Evolutionary conservation across 2,797 vertebrate genomes (phyloP).

Genomic region (Alauda arvensis): DNA sequence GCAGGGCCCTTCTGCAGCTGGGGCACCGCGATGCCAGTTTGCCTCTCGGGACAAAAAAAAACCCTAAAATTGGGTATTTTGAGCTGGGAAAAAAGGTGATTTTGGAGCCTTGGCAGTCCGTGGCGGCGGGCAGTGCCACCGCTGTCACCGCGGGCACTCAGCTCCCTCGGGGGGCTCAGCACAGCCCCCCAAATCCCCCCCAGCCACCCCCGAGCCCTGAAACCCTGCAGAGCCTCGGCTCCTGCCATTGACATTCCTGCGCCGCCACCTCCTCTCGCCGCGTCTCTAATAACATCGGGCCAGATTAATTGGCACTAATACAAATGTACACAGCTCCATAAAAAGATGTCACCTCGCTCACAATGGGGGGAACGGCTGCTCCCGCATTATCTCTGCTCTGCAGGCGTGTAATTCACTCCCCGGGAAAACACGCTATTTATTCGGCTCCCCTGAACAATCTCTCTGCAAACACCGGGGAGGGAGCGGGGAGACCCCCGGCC

Average conservation of each 20-base stretch:
- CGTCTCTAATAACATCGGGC: constrained; percentile 49
- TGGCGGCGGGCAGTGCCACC: not conserved
- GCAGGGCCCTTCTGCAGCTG: not conserved
- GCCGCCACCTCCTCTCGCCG: not conserved
- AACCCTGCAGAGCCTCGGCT: not conserved
- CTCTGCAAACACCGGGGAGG: constrained; percentile 44
- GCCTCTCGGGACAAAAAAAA: not conserved
- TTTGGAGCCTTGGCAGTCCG: not conserved
- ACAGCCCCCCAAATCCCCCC: not conserved
- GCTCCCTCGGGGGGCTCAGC: not conserved
- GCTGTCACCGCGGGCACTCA: not conserved
- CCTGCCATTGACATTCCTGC: constrained; percentile 27
- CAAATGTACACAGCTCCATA: constrained; percentile 69
- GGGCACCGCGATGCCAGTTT: not conserved
- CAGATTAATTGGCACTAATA: constrained; percentile 72
- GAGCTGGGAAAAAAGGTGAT: not conserved
- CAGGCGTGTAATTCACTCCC: constrained; percentile 68
- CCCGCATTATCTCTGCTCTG: constrained; percentile 66
- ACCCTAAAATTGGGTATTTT: not conserved
- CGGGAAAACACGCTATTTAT: constrained; percentile 59
- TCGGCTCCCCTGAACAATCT: constrained; percentile 59
- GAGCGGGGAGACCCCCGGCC: not conserved
- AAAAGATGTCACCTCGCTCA: constrained; percentile 67
- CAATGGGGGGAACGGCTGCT: constrained; percentile 58
- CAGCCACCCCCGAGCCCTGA: not conserved